Evolutionary conservation across 2,113 vertebrate genomes (phyloP).

Genomic region (Thomomys bottae): DNA sequence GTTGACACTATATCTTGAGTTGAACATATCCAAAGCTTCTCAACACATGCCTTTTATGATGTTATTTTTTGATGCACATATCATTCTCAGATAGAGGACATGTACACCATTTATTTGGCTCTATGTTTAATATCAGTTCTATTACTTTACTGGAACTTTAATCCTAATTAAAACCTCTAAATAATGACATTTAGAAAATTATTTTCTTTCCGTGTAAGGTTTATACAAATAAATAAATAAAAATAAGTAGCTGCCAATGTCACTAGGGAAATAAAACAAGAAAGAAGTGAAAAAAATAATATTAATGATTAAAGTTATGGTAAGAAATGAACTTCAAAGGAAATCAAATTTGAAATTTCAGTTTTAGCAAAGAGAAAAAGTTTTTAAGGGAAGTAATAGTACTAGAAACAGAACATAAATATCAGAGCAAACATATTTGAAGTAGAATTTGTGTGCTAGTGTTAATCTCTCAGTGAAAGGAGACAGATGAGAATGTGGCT

Average conservation of each 20-base stretch:
- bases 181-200: neutral
- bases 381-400: neutral
- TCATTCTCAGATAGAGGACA: neutral
- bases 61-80: neutral
- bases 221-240: neutral
- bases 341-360: neutral
- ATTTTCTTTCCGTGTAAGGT: neutral
- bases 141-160: too few relatives aligned
- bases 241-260: neutral
- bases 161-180: neutral
- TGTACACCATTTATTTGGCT: too few relatives aligned
- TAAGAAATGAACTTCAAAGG: neutral
- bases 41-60: neutral
- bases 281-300: slow-evolving; percentile 18
- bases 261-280: neutral
- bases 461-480: neutral
- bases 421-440: neutral
- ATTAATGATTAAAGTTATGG: neutral
- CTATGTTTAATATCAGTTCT: too few relatives aligned
- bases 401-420: neutral
- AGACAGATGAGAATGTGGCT: neutral
- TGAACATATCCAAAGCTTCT: neutral
- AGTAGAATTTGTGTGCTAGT: neutral
- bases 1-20: neutral
- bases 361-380: neutral